phyloP scores from a whole-genome alignment of 2,113 vertebrate genomes.

The Manacus vitellinus region DNA sequence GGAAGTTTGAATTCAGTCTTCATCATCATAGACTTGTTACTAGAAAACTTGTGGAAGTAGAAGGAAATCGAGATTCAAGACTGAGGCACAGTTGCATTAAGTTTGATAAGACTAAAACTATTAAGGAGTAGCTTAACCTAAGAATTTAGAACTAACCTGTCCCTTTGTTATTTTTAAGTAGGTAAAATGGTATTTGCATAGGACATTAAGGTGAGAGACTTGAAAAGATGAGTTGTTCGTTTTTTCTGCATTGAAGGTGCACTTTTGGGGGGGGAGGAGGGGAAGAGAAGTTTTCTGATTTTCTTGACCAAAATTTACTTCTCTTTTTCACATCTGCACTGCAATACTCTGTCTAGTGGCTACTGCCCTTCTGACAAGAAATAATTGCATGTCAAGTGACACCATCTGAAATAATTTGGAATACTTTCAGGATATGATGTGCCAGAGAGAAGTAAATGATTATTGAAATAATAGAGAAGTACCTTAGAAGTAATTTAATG shows the following conservation, averaged over 20 bases:
- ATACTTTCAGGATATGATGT: neutral
- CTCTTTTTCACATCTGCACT: neutral
- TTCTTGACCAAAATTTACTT: neutral
- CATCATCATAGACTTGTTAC: neutral
- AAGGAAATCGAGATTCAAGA: neutral
- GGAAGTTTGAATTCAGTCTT: neutral
- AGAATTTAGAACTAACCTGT: neutral
- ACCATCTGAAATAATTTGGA: neutral
- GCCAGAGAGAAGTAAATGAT: neutral
- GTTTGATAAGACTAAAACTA: neutral
- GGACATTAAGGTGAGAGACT: neutral
- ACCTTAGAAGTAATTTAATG: neutral
- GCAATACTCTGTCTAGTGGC: neutral
- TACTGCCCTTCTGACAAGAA: neutral
- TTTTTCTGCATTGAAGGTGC: neutral
- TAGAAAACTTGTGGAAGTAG: neutral
- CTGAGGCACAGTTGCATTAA: neutral
- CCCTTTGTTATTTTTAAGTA: neutral
- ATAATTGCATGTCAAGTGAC: neutral
- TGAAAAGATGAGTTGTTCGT: neutral
- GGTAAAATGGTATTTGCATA: neutral
- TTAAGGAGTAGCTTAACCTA: neutral
- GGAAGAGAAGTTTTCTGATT: neutral
- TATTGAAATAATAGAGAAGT: neutral
- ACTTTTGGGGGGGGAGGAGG: neutral